Conservation (phyloP, 2,888 invertebrate species). For the Drosophila borborema region DNA sequence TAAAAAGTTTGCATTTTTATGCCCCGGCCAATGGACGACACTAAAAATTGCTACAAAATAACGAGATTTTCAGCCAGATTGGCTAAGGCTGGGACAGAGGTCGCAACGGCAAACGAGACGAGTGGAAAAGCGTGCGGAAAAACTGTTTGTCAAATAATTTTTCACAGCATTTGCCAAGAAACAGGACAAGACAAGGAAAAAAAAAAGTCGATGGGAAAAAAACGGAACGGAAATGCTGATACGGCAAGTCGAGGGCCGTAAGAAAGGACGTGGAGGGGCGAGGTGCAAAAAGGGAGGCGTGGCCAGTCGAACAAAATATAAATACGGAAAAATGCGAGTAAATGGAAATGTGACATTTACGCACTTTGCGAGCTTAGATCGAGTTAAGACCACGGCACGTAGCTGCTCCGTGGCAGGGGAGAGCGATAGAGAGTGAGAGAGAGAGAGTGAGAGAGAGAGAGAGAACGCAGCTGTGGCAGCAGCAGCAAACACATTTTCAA, state of each 20-base stretch:
- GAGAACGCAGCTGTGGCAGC: conserved; percentile 60
- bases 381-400: conserved; percentile 78
- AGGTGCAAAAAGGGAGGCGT: conserved; percentile 20
- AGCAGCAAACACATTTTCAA: conserved; percentile 63
- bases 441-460: background rate
- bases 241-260: conserved; percentile 48
- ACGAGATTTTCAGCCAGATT: conserved; percentile 56
- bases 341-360: conserved; percentile 79
- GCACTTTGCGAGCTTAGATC: conserved; percentile 75
- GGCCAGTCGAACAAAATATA: conserved; percentile 67
- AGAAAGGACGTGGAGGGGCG: background rate
- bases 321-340: conserved; percentile 69
- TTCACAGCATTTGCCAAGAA: conserved; percentile 62
- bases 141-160: conserved; percentile 79
- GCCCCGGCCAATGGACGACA: conserved; percentile 55
- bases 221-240: conserved; percentile 55
- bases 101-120: conserved; percentile 4
- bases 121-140: conserved; percentile 69
- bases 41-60: conserved; percentile 62
- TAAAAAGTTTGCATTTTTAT: conserved; percentile 80
- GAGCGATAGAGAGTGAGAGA: background rate
- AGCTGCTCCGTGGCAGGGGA: conserved; percentile 13
- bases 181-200: conserved; percentile 14
- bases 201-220: conserved; percentile 2
- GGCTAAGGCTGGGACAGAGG: conserved; percentile 10